Percentiles rank a stretch among this genome's conserved stretches.
Conservation (phyloP, 2,797 vertebrate species). For the Agapornis canus region DNA sequence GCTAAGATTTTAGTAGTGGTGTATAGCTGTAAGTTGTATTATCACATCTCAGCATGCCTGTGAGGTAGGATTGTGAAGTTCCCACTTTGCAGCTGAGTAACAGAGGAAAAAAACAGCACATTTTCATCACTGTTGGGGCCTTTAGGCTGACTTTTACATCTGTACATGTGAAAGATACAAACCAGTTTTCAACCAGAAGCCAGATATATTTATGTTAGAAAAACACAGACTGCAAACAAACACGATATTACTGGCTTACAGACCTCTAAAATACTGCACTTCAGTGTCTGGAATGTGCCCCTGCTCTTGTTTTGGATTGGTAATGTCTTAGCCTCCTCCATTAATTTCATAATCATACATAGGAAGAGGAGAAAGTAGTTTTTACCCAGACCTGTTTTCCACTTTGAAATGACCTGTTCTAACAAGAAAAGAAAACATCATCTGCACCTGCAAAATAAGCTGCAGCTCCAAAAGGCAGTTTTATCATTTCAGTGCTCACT, state of each 20-base stretch:
- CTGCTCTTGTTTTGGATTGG: neutral
- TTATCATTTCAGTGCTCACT: neutral
- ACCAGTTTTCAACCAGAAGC: neutral
- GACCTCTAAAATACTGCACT: neutral
- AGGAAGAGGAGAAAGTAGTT: neutral
- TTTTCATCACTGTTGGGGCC: neutral
- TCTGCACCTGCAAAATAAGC: neutral
- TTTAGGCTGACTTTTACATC: neutral
- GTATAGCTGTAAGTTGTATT: neutral
- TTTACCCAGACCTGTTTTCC: neutral
- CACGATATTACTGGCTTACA: neutral
- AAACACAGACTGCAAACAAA: neutral
- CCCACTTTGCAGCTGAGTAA: neutral
- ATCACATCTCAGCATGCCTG: neutral
- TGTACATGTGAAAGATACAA: neutral
- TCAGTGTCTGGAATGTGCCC: neutral
- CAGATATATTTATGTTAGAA: neutral
- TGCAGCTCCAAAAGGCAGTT: neutral
- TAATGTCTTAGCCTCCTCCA: neutral
- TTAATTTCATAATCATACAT: neutral
- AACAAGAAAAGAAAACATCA: neutral
- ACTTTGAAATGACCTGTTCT: neutral
- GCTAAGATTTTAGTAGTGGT: neutral
- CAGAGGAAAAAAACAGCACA: neutral
- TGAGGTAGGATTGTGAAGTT: neutral